A percentile compares a stretch with the other conserved stretches of the same genome.
Evolutionary conservation across 2,797 vertebrate species (phyloP).

Genomic region (Xiphorhynchus erythropygius): DNA sequence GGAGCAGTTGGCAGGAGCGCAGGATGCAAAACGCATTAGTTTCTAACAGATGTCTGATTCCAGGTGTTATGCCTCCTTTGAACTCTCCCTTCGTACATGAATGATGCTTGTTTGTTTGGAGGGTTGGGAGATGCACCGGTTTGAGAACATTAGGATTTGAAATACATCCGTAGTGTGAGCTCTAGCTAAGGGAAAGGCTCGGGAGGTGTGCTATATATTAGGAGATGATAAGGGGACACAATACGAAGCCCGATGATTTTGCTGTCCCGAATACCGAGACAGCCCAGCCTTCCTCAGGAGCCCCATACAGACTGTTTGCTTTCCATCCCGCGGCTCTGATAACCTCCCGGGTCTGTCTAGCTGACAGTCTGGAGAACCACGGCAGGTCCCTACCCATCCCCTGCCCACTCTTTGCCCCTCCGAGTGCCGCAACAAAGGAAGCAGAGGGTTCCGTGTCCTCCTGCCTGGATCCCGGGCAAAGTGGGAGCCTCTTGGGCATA

Average conservation of each 20-base stretch:
- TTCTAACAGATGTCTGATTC: slow-evolving; percentile 63
- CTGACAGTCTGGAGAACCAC: background rate
- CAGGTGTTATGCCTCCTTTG: slow-evolving; percentile 58
- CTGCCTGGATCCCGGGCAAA: background rate
- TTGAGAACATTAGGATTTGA: background rate
- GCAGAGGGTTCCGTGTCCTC: background rate
- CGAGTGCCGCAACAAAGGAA: background rate
- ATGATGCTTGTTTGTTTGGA: slow-evolving; percentile 27
- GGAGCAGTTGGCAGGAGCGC: slow-evolving; percentile 47
- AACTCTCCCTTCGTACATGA: slow-evolving; percentile 17
- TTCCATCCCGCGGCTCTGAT: background rate
- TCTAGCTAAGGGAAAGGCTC: background rate
- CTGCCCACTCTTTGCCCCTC: background rate
- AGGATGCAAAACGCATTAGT: slow-evolving; percentile 48
- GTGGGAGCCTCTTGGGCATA: accelerated
- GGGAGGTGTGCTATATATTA: background rate
- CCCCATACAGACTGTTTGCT: slow-evolving; percentile 1
- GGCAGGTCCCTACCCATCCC: background rate
- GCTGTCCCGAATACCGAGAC: background rate
- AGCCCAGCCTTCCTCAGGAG: slow-evolving; percentile 16
- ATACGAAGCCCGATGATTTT: background rate
- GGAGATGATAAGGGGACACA: background rate
- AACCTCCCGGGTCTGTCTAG: background rate
- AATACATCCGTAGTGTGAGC: background rate
- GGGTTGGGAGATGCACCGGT: background rate